Conservation (phyloP, 2,888 invertebrate species). For the Lasioglossum pauxillum region DNA sequence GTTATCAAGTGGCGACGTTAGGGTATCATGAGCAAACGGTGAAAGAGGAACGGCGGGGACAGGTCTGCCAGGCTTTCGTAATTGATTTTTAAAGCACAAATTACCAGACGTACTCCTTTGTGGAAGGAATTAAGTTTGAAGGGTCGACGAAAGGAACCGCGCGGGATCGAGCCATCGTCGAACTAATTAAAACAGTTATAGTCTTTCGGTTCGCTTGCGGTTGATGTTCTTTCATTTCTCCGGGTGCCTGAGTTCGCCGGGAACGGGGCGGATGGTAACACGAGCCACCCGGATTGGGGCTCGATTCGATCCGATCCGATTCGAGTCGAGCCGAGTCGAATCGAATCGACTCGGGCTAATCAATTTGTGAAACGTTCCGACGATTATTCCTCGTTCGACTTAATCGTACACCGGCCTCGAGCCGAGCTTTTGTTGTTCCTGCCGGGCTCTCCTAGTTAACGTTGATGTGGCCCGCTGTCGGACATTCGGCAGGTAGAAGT, state of each 20-base stretch:
- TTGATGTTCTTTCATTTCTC: slow-evolving; percentile 49
- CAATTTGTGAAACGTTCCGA: slow-evolving; percentile 42
- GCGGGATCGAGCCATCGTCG: slow-evolving; percentile 30
- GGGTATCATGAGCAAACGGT: background rate
- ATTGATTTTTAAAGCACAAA: slow-evolving; percentile 32
- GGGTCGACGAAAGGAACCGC: slow-evolving; percentile 46
- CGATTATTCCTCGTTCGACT: slow-evolving; percentile 45
- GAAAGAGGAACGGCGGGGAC: background rate
- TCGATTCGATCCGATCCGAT: background rate
- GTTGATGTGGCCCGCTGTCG: background rate
- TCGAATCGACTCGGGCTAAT: slow-evolving; percentile 24
- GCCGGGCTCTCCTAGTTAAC: background rate
- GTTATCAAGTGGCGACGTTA: slow-evolving; percentile 44
- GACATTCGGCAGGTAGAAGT: background rate
- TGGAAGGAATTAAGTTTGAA: slow-evolving; percentile 20
- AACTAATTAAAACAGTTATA: slow-evolving; percentile 59
- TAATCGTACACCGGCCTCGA: slow-evolving; percentile 10
- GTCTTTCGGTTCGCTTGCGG: slow-evolving; percentile 23
- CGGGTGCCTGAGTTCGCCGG: background rate
- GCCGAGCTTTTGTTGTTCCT: slow-evolving; percentile 16
- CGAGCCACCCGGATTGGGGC: slow-evolving; percentile 4
- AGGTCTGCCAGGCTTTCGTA: background rate
- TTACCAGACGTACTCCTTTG: slow-evolving; percentile 12
- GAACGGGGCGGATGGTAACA: slow-evolving; percentile 2
- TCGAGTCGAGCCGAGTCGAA: background rate